Conservation (phyloP, 2,888 invertebrate genomes). For the Stenoptilia bipunctidactyla region DNA sequence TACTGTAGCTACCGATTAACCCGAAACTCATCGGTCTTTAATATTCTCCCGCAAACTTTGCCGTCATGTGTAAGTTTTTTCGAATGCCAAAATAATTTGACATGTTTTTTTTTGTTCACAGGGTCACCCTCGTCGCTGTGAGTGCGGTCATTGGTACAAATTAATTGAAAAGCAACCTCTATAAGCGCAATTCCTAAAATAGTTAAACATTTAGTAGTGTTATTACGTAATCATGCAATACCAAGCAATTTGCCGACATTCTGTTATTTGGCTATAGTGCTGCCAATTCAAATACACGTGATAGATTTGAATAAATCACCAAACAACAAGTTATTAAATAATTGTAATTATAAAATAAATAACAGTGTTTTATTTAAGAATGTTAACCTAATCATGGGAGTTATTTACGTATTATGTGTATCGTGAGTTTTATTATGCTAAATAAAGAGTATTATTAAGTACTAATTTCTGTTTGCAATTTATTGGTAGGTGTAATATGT, state of each 20-base stretch:
- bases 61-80: no score
- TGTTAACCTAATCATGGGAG: conserved; percentile 10
- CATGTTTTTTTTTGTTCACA: conserved; percentile 36
- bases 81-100: not conserved
- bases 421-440: conserved; percentile 1
- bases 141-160: conserved; percentile 98
- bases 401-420: conserved; percentile 4
- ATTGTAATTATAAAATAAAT: conserved; percentile 46
- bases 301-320: conserved; percentile 23
- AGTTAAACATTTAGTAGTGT: conserved; percentile 46
- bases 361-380: conserved; percentile 38
- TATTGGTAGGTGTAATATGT: no score
- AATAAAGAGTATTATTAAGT: not conserved
- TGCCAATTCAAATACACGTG: conserved; percentile 35
- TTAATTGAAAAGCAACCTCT: conserved; percentile 82
- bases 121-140: conserved; percentile 91
- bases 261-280: conserved; percentile 28
- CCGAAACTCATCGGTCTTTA: no score
- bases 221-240: conserved; percentile 29
- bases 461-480: no score
- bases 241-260: conserved; percentile 27
- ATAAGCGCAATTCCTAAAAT: conserved; percentile 62
- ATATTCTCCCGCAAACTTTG: no score
- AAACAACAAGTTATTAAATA: conserved; percentile 41
- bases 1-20: no score